Base-by-base conservation (phyloP, 1,140 invertebrate species). In the Drosophila equinoxialis region DNA sequence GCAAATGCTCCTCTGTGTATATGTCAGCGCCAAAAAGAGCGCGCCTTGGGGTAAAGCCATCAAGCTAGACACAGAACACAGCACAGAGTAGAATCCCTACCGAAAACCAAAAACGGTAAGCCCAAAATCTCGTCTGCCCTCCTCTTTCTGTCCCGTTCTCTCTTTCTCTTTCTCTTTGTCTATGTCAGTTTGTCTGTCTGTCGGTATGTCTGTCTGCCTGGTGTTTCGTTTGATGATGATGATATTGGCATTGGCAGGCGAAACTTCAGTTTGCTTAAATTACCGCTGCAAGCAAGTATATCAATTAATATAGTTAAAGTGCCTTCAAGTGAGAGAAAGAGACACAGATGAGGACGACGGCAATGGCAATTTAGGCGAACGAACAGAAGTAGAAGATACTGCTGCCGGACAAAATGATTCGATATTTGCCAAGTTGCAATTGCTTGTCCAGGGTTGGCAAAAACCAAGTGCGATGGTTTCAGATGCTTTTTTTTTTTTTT, bases 221-320 rank as follows among this genome's bases (percentile, higher is more conserved):
- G 39, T 39, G 37, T 51, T 39, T 69, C 37, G 42, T 48, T 63
- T 59, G 57, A 59, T 61, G 72, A 57, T 79, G 70, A 77, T 79
- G 68, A 72, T 83, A 79, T 87, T 87, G 77, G 74, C 69, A 78
- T 72, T 79, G 74, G 80, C 80, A 79, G 79, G 66, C 54, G 84
- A 59, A 59, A 78, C 77, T 75, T 89, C 68, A 84, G 84, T 89
- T 81, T 77, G 84, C 78, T 83, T 79, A 89, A 89, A 89, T 89
- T 89, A 89, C 79, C 74, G 84, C 84, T 89, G 71, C 80, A 74
- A 89, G 84, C 84, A 68, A 84, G 71, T 89, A 84, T 89, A 89
- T 89, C 85, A 89, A 89, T 89, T 89, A 89, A 89, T 90, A 90
- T 89, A 90, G 80, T 89, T 87, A 81, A 87, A 86, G 83, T 89